Evolutionary conservation across 2,797 vertebrate genomes (phyloP), one percentile per base, ranked within the genome.

Genomic region (Melanotaenia maccullochi): DNA sequence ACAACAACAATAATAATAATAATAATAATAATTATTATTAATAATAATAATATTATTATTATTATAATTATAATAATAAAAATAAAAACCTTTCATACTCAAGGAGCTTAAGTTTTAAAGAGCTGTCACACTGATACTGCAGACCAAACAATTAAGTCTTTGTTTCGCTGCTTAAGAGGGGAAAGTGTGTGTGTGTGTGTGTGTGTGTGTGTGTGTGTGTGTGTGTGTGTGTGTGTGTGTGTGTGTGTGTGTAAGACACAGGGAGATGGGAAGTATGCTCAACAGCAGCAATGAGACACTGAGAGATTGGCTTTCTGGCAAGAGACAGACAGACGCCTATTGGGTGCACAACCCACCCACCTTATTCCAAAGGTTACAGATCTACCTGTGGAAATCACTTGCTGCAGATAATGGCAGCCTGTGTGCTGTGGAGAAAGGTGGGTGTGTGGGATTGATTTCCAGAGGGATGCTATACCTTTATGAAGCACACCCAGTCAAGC

Each of bases 301-400:
- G 73, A 86, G 87, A 92, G 93, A 94, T 94, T 93, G 89, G 88
- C 82, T 94, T 93, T 93, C 93, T 90, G 88, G 82, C 84, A 68
- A 85, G 92, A 93, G 93, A 93, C 93, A 93, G 89, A 89, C 87
- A 89, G 93, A 93, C 92, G 93, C 93, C 93, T 82, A 54, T 25
- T 73, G 78, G 71, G 73, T 84, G 85, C 83, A 62, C 75, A 87
- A 90, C 82, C 86, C 79, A 85, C 87, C 85, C 84, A 87, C 90
- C 87, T 89, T 71, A 87, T 87, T 92, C 91, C 88, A 90, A 83
- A 89, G 84, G 87, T 92, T 87, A 87, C 81, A 87, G 70, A 76
- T 83, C 76, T 89, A 89, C 89, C 87, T 82, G 86, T 76, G 81
- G 88, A 91, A 85, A 79, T 24, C 79, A 78, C 86, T 89, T 82